Base-by-base conservation (phyloP, 2,113 vertebrate genomes). In the Takifugu flavidus region DNA sequence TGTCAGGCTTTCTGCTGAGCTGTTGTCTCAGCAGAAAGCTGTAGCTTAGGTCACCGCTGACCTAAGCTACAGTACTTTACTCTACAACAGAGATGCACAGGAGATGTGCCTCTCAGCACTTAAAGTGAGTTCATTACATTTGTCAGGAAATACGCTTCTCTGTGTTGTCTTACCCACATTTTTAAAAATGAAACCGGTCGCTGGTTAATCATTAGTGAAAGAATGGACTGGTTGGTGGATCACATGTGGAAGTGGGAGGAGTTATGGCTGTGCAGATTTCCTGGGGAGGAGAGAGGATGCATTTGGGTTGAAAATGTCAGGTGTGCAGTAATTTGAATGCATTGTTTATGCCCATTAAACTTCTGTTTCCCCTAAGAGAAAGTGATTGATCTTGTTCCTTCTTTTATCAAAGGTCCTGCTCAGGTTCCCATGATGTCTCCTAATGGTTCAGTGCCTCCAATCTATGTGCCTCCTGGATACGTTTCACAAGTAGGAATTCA, bases 391-490 rank as follows among this genome's bases (percentile, higher is more conserved):
- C 44, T 66, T 8, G 31, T 65, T 8, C 31, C 28, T 56, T 15
- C 11, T 45, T 50, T 53, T 20, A 49, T 43, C 59, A 1, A 74
- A 99, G 97, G 97, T 89, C 97, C 97, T 82, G 97, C 97, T 86
- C 96, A 99, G 87, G 97, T 99, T 90, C 97, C 97, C 86, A 99
- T 99, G 97, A 95, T 99, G 96, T 99, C 97, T 88, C 96, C 97
- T 74, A 99, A 98, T 83, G 96, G 97, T 90, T 98, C 97, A 91
- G 98, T 99, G 87, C 97, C 97, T 90, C 95, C 96, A 87, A 99
- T 99, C 79, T 98, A 97, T 75, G 96, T 99, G 90, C 97, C 97
- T 93, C 96, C 95, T n/a, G 97, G 97, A 90, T 99, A 99, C 71
- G 94, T 99, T 91, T 98, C 96, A 84, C 97, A 99, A 94, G 97